These are phyloP conservation scores for Drosophila novamexicana DNA, from an alignment of 1,140 invertebrate species.

Conservation along the genomic window DNA sequence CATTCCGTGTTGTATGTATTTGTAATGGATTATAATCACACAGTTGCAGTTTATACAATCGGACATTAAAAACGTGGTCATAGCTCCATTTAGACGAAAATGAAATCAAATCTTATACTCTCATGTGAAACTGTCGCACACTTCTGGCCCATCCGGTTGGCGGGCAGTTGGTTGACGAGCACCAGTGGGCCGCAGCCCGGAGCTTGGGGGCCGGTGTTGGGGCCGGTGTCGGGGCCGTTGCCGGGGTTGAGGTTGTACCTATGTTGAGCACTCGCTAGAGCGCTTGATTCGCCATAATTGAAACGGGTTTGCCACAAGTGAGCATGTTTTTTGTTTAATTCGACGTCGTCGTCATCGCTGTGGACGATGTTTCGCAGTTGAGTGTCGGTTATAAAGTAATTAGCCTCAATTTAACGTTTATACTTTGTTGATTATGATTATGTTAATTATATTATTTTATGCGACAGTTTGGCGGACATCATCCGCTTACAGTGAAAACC, in stretches of 20 bases:
- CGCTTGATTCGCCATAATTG: constrained; percentile 70
- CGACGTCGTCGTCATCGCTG: constrained; percentile 46
- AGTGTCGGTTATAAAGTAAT: constrained; percentile 83
- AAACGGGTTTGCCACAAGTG: constrained; percentile 82
- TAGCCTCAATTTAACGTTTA: constrained; percentile 82
- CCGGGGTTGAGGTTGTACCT: constrained; percentile 30
- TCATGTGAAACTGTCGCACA: constrained; percentile 61
- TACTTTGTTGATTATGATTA: constrained; percentile 83
- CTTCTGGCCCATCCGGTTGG: constrained; percentile 54
- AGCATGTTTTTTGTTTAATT: constrained; percentile 63
- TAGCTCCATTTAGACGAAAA: constrained; percentile 71
- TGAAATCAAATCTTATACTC: constrained; percentile 72
- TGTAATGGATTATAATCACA: constrained; percentile 12
- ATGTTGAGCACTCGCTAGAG: constrained; percentile 39
- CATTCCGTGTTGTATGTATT: background rate
- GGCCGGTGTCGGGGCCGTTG: background rate
- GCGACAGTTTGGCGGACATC: constrained; percentile 59
- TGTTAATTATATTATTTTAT: constrained; percentile 83
- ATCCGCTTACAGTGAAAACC: constrained; percentile 57
- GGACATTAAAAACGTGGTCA: constrained; percentile 67
- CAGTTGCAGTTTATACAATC: constrained; percentile 47
- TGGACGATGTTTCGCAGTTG: constrained; percentile 73
- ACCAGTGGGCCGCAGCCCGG: background rate
- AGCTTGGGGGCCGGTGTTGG: background rate
- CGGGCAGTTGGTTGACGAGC: constrained; percentile 7